Conservation (phyloP, 2,113 vertebrate genomes). For the Taurulus bubalis region DNA sequence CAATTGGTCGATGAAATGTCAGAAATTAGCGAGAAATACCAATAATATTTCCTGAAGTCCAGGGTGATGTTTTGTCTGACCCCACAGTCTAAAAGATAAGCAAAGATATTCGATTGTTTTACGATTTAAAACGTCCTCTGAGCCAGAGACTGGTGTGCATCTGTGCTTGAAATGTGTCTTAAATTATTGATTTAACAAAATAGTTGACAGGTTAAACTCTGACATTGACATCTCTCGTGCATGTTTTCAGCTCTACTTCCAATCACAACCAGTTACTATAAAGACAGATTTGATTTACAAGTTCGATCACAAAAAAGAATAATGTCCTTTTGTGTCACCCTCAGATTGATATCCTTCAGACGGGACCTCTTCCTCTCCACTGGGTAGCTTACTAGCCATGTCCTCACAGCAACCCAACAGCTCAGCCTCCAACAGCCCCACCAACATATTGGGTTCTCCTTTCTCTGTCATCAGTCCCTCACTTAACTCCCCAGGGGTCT, state of each 20-base stretch:
- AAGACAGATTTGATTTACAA: neutral
- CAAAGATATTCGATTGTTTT: neutral
- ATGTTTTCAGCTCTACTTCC: neutral
- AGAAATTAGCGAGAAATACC: neutral
- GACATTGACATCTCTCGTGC: neutral
- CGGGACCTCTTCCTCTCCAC: slow-evolving; percentile 54
- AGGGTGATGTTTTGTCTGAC: neutral
- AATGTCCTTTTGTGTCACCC: slow-evolving; percentile 13
- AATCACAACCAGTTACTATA: too few species aligned
- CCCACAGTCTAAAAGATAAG: neutral
- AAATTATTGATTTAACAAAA: neutral
- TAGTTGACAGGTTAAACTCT: neutral
- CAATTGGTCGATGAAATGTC: neutral
- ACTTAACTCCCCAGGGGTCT: slow-evolving; percentile 87
- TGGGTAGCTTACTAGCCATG: slow-evolving; percentile 78
- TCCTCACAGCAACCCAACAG: slow-evolving; percentile 85
- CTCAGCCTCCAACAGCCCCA: slow-evolving; percentile 86
- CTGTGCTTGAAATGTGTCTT: neutral
- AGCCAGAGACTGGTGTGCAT: neutral
- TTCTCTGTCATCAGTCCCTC: slow-evolving; percentile 91
- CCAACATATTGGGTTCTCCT: slow-evolving; percentile 87
- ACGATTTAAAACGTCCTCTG: neutral
- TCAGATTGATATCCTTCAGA: slow-evolving; percentile 68
- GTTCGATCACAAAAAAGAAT: neutral
- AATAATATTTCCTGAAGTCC: too few species aligned